These are phyloP conservation scores for Diachasmimorpha longicaudata DNA, from an alignment of 1,140 invertebrate genomes.

Conservation along the genomic window DNA sequence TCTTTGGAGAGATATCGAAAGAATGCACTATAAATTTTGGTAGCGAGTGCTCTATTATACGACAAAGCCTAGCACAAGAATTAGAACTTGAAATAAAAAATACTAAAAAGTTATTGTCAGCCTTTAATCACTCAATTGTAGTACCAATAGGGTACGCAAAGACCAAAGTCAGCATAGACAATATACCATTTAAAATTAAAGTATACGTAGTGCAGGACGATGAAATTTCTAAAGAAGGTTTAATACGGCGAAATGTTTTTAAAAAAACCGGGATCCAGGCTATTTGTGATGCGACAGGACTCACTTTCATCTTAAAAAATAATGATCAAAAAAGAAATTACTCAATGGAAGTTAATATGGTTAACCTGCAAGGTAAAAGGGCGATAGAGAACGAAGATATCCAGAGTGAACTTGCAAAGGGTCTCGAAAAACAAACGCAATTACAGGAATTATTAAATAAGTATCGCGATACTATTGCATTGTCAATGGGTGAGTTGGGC, in stretches of 20 bases:
- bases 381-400: background rate
- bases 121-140: constrained; percentile 28
- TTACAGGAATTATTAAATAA: constrained; percentile 10
- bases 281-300: background rate
- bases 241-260: constrained; percentile 15
- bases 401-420: background rate
- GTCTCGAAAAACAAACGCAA: background rate
- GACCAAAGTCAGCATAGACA: constrained; percentile 8
- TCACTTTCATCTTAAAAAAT: background rate
- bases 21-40: constrained; percentile 25
- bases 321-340: no score
- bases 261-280: constrained; percentile 12
- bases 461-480: constrained; percentile 29
- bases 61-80: constrained; percentile 16
- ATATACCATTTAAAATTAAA: constrained; percentile 2
- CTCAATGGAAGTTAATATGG: constrained; percentile 7
- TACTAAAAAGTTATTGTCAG: constrained; percentile 18
- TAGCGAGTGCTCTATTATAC: no score
- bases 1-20: background rate
- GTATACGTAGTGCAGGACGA: constrained; percentile 21
- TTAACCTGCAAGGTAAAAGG: background rate
- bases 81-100: constrained; percentile 8
- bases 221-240: constrained; percentile 16
- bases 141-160: constrained; percentile 13
- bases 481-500: constrained; percentile 27